phyloP scores from a whole-genome alignment of 2,113 vertebrate genomes.

The Capreolus pygargus region DNA sequence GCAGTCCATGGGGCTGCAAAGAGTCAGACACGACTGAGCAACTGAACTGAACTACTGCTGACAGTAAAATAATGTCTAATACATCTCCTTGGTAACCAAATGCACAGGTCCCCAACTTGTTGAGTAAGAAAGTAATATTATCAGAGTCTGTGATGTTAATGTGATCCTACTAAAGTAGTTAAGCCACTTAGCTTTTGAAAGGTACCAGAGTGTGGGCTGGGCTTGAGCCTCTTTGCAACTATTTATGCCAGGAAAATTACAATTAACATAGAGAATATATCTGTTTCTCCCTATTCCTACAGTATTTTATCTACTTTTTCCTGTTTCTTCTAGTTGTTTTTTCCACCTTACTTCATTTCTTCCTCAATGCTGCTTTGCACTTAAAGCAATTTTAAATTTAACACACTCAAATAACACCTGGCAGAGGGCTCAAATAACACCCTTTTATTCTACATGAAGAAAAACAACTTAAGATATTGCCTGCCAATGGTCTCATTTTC shows the following conservation, averaged over 20 bases:
- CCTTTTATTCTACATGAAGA: neutral
- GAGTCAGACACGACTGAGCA: neutral
- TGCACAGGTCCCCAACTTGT: neutral
- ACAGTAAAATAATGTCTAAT: neutral
- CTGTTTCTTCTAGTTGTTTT: neutral
- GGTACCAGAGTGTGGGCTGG: neutral
- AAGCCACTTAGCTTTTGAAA: neutral
- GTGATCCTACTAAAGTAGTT: neutral
- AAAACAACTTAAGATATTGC: neutral
- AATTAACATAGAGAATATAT: neutral
- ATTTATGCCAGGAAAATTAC: neutral
- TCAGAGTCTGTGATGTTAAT: neutral
- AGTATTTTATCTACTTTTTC: neutral
- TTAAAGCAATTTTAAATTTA: conserved; percentile 7
- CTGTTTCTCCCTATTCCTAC: neutral
- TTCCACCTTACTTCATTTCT: neutral
- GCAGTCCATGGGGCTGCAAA: neutral
- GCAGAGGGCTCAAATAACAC: neutral
- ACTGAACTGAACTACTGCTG: neutral
- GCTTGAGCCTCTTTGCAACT: neutral
- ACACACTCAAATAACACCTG: neutral
- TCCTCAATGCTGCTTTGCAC: neutral
- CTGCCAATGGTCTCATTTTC: neutral
- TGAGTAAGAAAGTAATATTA: neutral
- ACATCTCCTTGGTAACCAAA: neutral